Percentiles rank a stretch among this genome's conserved stretches.
Conservation (phyloP, 2,113 vertebrate genomes). For the Megalops atlanticus region DNA sequence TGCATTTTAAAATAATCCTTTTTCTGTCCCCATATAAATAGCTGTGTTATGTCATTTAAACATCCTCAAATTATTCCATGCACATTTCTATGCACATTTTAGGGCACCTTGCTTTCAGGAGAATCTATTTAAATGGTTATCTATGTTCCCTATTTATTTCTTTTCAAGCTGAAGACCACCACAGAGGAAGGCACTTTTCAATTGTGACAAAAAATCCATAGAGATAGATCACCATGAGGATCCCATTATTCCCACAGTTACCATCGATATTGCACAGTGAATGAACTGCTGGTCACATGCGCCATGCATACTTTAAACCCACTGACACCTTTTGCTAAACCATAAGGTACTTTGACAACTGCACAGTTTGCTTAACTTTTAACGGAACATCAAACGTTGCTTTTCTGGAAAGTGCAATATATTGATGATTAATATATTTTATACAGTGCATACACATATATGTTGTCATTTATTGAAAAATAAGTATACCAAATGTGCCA, state of each 20-base stretch:
- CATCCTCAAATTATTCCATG: background rate
- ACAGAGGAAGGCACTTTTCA: background rate
- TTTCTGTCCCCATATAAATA: background rate
- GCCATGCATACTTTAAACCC: background rate
- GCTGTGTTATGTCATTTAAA: background rate
- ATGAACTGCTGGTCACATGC: background rate
- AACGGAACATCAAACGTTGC: too few species aligned
- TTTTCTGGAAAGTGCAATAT: background rate
- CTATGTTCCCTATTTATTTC: background rate
- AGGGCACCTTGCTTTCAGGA: too few species aligned
- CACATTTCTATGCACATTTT: too few species aligned
- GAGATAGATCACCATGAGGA: conserved; percentile 61
- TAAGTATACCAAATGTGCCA: too few species aligned
- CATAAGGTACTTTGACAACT: background rate
- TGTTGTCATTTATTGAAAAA: background rate
- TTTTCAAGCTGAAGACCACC: background rate
- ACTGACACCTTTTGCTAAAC: conserved; percentile 3
- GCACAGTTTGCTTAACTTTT: background rate
- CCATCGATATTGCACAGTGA: conserved; percentile 24
- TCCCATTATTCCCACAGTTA: conserved; percentile 47
- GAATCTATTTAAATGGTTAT: background rate
- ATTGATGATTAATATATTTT: background rate
- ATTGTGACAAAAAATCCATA: conserved; percentile 60
- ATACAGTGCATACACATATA: background rate
- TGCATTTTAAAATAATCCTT: background rate